phyloP scores from a whole-genome alignment of 2,888 invertebrate genomes.

The Punctoribates punctum region DNA sequence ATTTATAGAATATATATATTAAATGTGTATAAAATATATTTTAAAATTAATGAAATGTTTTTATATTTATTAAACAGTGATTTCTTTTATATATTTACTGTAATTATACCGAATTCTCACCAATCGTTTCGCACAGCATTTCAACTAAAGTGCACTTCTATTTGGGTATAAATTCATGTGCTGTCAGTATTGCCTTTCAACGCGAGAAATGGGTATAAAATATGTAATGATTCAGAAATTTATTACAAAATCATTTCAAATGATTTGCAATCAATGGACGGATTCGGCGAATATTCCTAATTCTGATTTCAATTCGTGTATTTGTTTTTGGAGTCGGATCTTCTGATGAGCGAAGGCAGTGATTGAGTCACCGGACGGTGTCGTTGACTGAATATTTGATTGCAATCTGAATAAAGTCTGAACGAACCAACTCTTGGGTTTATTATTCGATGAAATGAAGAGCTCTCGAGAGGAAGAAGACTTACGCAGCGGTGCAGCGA shows the following conservation, averaged over 20 bases:
- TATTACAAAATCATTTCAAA: too few species aligned
- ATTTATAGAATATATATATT: conserved; percentile 10
- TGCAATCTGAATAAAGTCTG: conserved; percentile 36
- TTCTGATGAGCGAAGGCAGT: conserved; percentile 13
- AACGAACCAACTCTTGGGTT: conserved; percentile 37
- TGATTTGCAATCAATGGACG: conserved; percentile 21
- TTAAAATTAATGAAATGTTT: conserved; percentile 22
- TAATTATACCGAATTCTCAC: not conserved
- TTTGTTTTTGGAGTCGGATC: conserved; percentile 14
- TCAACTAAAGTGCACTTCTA: too few species aligned
- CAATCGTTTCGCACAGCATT: too few species aligned
- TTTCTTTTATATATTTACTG: not conserved
- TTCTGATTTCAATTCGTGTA: conserved; percentile 33
- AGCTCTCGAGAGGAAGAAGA: conserved; percentile 28
- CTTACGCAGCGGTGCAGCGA: conserved; percentile 19
- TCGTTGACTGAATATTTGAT: conserved; percentile 12
- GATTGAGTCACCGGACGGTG: conserved; percentile 19
- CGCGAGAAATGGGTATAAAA: too few species aligned
- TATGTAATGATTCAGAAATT: too few species aligned
- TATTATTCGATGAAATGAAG: conserved; percentile 18
- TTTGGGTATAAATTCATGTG: too few species aligned
- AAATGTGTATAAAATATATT: conserved; percentile 30
- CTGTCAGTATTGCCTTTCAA: too few species aligned
- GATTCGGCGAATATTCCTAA: conserved; percentile 32
- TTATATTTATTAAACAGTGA: conserved; percentile 9